These are phyloP conservation scores for Clarias gariepinus DNA, from an alignment of 2,113 vertebrate genomes.

Conservation along the genomic window DNA sequence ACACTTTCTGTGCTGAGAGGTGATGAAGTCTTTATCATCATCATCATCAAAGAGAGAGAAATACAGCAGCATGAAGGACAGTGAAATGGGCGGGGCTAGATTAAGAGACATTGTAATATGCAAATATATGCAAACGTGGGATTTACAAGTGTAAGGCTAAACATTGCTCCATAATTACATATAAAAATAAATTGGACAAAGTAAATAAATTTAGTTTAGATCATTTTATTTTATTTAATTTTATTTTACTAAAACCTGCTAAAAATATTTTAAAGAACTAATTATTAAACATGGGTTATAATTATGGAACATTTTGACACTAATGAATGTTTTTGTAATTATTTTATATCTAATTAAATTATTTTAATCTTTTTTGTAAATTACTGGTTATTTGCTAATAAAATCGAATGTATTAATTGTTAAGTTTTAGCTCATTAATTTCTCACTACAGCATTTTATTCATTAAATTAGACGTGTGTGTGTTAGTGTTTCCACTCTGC, in stretches of 20 bases:
- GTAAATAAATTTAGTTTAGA: too few species aligned
- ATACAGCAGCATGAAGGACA: not conserved
- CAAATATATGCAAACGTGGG: not conserved
- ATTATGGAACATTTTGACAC: not conserved
- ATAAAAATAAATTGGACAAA: not conserved
- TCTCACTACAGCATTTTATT: too few species aligned
- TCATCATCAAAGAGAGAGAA: not conserved
- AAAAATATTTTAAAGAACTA: too few species aligned
- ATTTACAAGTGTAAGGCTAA: not conserved
- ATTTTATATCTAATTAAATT: not conserved
- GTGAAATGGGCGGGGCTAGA: not conserved
- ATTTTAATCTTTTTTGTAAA: not conserved
- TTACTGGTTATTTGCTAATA: not conserved
- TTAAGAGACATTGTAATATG: not conserved
- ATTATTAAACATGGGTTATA: not conserved
- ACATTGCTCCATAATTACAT: not conserved
- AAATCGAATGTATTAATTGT: not conserved
- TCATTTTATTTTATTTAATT: too few species aligned
- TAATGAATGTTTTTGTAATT: not conserved
- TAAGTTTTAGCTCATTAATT: not conserved
- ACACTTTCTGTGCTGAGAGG: not conserved
- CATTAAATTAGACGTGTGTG: not conserved
- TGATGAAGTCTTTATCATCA: not conserved
- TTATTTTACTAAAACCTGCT: too few species aligned
- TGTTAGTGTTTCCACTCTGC: not conserved